Evolutionary conservation across 2,888 invertebrate genomes (phyloP).

Genomic region (Tetragonisca angustula): DNA sequence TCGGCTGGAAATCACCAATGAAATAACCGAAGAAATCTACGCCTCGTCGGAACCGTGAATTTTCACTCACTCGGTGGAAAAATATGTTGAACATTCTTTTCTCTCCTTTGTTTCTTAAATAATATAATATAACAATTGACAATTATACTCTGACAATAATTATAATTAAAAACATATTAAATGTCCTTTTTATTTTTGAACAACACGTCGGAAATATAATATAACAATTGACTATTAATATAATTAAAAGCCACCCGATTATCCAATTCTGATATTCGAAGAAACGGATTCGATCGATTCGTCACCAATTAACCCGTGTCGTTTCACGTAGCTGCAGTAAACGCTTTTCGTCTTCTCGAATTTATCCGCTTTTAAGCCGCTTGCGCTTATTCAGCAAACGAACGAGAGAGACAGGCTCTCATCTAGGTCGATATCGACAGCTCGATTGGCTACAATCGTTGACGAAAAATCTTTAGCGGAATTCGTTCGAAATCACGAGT

Average conservation of each 20-base stretch:
- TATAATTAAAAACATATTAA: no score
- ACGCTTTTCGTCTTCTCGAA: constrained; percentile 22
- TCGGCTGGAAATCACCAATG: background rate
- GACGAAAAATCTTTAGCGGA: background rate
- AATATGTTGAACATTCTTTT: background rate
- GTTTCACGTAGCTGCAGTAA: constrained; percentile 2
- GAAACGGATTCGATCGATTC: constrained; percentile 40
- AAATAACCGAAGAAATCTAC: background rate
- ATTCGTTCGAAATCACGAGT: background rate
- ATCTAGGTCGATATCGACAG: background rate
- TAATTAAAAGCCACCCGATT: constrained; percentile 33
- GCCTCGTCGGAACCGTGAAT: background rate
- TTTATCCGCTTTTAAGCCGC: constrained; percentile 37
- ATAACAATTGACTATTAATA: no score
- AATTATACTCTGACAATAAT: background rate
- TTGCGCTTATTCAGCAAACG: background rate
- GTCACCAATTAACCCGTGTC: constrained; percentile 46
- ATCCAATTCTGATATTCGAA: constrained; percentile 30
- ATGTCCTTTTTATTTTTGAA: no score
- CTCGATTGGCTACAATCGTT: no score
- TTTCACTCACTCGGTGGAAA: background rate
- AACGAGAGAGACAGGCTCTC: background rate
- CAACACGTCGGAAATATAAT: no score
- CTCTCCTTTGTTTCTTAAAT: no score
- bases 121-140: background rate